A percentile compares a stretch with the other conserved stretches of the same genome.
Evolutionary conservation across 2,797 vertebrate genomes (phyloP).

Genomic region (Trichosurus vulpecula): DNA sequence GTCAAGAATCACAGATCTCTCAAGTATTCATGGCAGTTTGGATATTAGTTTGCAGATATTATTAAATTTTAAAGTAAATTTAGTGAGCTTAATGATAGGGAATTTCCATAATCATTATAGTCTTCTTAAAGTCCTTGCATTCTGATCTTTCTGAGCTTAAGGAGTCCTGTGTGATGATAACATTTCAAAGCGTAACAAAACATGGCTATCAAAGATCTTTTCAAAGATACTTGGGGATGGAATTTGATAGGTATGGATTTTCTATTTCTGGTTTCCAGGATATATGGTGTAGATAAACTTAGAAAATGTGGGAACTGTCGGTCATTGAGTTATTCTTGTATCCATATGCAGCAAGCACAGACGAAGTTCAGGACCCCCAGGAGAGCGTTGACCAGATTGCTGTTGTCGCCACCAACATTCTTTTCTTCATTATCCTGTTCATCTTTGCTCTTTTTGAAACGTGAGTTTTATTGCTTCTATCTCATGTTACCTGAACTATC

Average conservation of each 20-base stretch:
- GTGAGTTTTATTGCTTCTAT: constrained; percentile 86
- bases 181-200: neutral
- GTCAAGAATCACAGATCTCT: neutral
- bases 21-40: neutral
- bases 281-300: constrained; percentile 41
- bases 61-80: too few species aligned
- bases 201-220: neutral
- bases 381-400: constrained; percentile 89
- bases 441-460: constrained; percentile 98
- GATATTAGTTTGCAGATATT: neutral
- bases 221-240: neutral
- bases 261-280: neutral
- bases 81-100: neutral
- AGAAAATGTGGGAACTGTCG: neutral
- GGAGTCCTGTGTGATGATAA: neutral
- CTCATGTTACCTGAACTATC: constrained; percentile 19
- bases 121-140: neutral
- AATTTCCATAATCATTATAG: neutral
- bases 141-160: neutral
- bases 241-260: neutral
- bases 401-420: constrained; percentile 91
- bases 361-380: constrained; percentile 79
- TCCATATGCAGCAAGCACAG: constrained; percentile 82
- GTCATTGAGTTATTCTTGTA: constrained; percentile 44
- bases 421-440: constrained; percentile 96